Evolutionary conservation across 1,140 invertebrate genomes (phyloP).

Genomic region (Drosophila sturtevanti): DNA sequence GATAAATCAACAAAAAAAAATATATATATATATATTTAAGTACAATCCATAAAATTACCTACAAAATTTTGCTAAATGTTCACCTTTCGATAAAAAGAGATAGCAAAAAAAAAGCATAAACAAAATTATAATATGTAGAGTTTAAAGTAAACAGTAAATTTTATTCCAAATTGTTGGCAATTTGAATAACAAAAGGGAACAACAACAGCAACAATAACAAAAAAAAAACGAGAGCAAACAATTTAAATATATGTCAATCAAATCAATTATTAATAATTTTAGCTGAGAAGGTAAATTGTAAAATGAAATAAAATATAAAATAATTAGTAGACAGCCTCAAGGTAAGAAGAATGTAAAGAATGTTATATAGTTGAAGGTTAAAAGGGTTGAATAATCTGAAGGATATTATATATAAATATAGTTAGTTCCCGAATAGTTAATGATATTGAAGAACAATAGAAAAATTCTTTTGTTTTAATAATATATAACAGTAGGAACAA

Average conservation of each 20-base stretch:
- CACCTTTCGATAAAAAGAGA: neutral
- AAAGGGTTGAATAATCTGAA: too few species aligned
- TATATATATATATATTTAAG: too few species aligned
- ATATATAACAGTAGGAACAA: too few species aligned
- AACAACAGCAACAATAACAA: too few species aligned
- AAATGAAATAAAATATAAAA: neutral
- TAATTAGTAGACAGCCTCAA: neutral
- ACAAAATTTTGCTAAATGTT: constrained; percentile 14
- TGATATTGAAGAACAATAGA: too few species aligned
- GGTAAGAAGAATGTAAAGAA: neutral
- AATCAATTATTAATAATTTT: constrained; percentile 18
- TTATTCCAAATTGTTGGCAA: constrained; percentile 7
- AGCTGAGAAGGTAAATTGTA: neutral
- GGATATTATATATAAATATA: too few species aligned
- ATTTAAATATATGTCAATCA: constrained; percentile 16
- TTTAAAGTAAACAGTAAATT: neutral
- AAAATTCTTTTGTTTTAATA: too few species aligned
- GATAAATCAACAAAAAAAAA: constrained; percentile 46
- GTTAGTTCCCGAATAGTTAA: too few species aligned
- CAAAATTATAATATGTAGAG: neutral
- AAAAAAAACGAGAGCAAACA: neutral
- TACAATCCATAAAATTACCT: constrained; percentile 27
- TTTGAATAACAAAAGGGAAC: constrained; percentile 19
- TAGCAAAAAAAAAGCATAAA: neutral
- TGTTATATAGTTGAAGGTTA: too few species aligned